phyloP scores from a whole-genome alignment of 1,140 invertebrate genomes.

The Metopolophium dirhodum region DNA sequence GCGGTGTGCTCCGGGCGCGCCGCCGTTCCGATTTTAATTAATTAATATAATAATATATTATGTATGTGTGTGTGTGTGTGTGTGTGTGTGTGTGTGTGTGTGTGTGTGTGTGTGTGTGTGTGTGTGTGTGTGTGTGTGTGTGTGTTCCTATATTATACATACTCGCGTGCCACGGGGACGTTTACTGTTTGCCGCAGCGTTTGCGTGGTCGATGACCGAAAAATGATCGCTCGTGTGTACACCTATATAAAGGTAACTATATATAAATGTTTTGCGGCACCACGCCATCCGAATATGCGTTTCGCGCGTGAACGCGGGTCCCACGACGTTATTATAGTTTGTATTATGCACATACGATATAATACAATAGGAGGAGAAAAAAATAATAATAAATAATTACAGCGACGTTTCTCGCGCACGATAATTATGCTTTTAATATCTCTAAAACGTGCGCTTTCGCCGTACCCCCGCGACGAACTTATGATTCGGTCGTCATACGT shows the following conservation, averaged over 20 bases:
- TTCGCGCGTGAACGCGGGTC: neutral
- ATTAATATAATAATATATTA: conserved; percentile 16
- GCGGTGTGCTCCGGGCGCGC: no score
- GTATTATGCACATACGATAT: neutral
- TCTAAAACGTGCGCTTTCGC: neutral
- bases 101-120: neutral
- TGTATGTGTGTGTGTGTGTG: neutral
- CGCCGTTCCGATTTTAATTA: neutral
- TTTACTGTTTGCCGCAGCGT: neutral
- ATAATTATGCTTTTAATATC: neutral
- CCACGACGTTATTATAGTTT: neutral
- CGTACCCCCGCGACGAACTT: neutral
- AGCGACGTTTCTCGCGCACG: neutral
- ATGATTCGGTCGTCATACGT: neutral
- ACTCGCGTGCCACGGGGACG: neutral
- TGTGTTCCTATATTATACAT: neutral
- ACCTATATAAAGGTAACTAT: neutral
- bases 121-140: neutral
- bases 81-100: neutral
- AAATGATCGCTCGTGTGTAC: neutral
- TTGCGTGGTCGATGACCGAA: conserved; percentile 31
- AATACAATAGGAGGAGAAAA: neutral
- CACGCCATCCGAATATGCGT: neutral
- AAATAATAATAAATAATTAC: neutral
- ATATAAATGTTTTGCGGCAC: neutral